phyloP scores from a whole-genome alignment of 2,113 vertebrate species.

The Pachycephala philippinensis region DNA sequence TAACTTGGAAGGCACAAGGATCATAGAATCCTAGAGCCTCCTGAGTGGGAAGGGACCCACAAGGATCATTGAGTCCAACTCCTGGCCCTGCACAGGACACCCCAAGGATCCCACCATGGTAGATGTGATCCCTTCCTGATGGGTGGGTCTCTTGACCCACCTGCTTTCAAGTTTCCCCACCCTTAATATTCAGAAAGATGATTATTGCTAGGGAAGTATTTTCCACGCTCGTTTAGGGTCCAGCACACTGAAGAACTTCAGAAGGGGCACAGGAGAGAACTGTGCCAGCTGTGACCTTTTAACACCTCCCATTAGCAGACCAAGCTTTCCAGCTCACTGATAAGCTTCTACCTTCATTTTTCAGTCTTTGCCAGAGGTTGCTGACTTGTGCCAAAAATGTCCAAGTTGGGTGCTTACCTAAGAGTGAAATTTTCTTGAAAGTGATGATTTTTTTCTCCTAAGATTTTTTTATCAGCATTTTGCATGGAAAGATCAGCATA shows the following conservation, averaged over 20 bases:
- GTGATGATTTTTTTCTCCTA: background rate
- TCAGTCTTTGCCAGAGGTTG: background rate
- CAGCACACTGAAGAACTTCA: background rate
- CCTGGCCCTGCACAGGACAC: background rate
- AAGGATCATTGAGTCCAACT: background rate
- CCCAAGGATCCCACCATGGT: background rate
- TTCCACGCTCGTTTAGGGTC: background rate
- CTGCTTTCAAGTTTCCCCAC: background rate
- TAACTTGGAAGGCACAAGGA: background rate
- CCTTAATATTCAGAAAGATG: background rate
- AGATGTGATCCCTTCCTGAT: background rate
- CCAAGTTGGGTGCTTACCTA: background rate
- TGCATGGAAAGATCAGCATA: background rate
- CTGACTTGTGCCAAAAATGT: background rate
- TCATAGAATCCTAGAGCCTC: background rate
- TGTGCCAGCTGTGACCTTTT: background rate
- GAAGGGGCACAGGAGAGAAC: background rate
- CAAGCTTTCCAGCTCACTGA: background rate
- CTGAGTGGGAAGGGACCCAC: background rate
- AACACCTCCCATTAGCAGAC: background rate
- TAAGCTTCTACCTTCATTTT: background rate
- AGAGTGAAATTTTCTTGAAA: background rate
- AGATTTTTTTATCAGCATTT: background rate
- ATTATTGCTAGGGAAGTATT: background rate
- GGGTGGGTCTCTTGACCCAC: background rate